Evolutionary conservation across 2,888 invertebrate species (phyloP), one percentile per base, ranked within the genome.

Genomic region (Drosophila antonietae): DNA sequence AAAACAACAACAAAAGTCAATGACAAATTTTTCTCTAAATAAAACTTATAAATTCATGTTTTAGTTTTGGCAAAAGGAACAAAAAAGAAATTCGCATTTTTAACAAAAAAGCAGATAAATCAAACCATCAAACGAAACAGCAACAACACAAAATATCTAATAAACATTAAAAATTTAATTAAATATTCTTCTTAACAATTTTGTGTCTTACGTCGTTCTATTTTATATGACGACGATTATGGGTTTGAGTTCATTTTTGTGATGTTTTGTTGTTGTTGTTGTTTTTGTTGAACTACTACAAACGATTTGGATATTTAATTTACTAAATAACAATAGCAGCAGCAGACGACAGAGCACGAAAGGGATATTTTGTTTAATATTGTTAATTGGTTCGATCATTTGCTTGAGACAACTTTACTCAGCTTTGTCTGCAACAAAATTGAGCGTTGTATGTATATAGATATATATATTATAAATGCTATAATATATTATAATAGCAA

Each of bases 391-490:
- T 47, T 47, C 23, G n/a, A 35, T 31, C 52, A 18, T n/a, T 60
- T 41, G 20, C 44, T 39, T 39, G 15, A 14, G 20, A 20, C 47
- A 57, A 76, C 80, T 28, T 59, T 66, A 57, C 60, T 63, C 80
- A 77, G 70, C 51, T 79, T 69, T 79, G 79, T 67, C 69, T 75
- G 59, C 14, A 67, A 75, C 77, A 70, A 80, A 77, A 75, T 75
- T 77, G 75, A 77, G 80, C 76, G 75, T 75, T 73, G 73, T 35
- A 0, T 23, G 1, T 6, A 6, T 28, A 28, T 28, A 28, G 28
- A 18, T 28, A 28, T 6, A 58, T 59, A 62, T 60, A 35, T 41
- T 33, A 47, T 59, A 66, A 73, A 58, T 55, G 23, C 15, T n/a
- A 55, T 55, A 55, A 39, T 41, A 55, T 39, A 55, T 55, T 28